Base-by-base conservation (phyloP, 2,797 vertebrate genomes). In the Onychomys torridus region DNA sequence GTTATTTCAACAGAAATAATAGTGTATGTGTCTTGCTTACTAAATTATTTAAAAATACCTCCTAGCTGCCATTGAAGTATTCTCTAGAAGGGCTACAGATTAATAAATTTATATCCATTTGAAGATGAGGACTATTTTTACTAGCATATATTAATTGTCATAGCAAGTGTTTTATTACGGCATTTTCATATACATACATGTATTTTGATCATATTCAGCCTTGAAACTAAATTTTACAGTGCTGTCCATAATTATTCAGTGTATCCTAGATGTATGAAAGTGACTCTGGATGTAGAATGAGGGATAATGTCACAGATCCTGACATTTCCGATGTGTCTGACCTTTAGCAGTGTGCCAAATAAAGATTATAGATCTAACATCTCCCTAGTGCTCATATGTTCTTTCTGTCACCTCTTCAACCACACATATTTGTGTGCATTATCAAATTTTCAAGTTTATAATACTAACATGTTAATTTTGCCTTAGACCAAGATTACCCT, bases 11-110 rank as follows among this genome's bases (percentile, higher is more conserved):
- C 83, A 96, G 89, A 6, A 96, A 95, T n/a, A 95, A 95, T 81
- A 96, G 77, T 89, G 81, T 90, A 92, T 96, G 75, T 46, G 89
- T 97, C 78, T 96, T 96, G 93, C 97, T 97, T 95, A 71, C n/a
- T 97, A 95, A 94, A 93, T 98, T 96, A 95, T 86, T 96, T 97
- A 94, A 87, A 98, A 96, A 96, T 52, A 96, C 97, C 86, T 97
- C 19, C 82, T 37, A 87, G 63, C 29, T 96, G 65, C 49, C 37
- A 93, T 93, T 87, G 73, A 19, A 65, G 17, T 49, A 77, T 14
- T 17, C 6, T 57, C n/a, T 4, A 3, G 49, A 83, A 94, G 57
- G 34, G 25, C 21, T 93, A 23, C 29, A 57, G 21, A 73, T 23
- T 63, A 82, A 78, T 55, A 63, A 6, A 49, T 93, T 89, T 90